Base-by-base conservation (phyloP, 2,888 invertebrate genomes). In the Lydus trimaculatus region DNA sequence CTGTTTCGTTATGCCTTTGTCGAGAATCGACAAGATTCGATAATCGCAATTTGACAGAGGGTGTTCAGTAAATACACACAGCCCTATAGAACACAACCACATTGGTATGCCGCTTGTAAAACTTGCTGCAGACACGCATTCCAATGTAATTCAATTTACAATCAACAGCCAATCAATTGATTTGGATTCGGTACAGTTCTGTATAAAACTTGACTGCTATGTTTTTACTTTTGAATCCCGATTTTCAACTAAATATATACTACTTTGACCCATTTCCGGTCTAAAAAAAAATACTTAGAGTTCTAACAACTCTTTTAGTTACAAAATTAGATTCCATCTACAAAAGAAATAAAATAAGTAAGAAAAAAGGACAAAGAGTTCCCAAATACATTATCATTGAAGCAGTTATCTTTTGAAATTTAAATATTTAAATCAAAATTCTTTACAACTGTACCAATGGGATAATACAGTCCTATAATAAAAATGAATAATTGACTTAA, bases 81-180 rank as follows among this genome's bases (percentile, higher is more conserved):
- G 66, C 72, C 72, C 71, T 72, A 72, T 66, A 72, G 23, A 75
- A 76, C 73, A 69, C 72, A 68, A 72, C 72, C 73, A 70, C 80
- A 82, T 82, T 81, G 78, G 82, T 82, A 82, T 82, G 80, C 82
- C 72, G 76, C 72, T 75, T 75, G 78, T 77, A 80, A 74, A 75
- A 75, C 77, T 66, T 69, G 75, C 74, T 82, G 83, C 84, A 84
- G 82, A 84, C 85, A 85, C 85, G 84, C 86, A 87, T 86, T 86
- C 85, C 84, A 82, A 82, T 85, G 85, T 87, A 87, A 87, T 87
- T 87, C 86, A 86, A 87, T 87, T 87, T 87, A 85, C 87, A 87
- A 87, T 87, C 87, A 87, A 86, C 87, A 86, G 86, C 86, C 87
- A 87, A 87, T 87, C 87, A 87, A 87, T 87, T 86, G 87, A 86